Conservation (phyloP, 1,140 invertebrate genomes). For the Aphidius gifuensis region DNA sequence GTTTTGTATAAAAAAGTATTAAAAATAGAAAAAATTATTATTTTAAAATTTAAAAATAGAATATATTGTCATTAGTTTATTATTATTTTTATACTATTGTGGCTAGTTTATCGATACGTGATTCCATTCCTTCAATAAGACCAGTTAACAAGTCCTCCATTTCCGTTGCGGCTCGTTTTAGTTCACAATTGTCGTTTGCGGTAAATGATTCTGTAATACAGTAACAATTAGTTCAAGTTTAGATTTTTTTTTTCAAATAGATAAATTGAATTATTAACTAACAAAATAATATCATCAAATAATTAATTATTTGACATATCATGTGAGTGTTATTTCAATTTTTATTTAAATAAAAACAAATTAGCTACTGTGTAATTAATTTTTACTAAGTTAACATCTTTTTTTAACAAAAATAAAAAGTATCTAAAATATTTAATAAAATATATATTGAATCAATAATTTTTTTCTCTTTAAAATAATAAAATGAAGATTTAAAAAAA, state of each 20-base stretch:
- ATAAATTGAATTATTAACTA: conserved; percentile 3
- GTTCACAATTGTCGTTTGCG: conserved; percentile 46
- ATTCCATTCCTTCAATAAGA: conserved; percentile 49
- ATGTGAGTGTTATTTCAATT: too few species aligned
- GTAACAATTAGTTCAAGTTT: too few species aligned
- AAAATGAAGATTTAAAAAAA: too few species aligned
- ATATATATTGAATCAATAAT: too few species aligned
- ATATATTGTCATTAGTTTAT: neutral
- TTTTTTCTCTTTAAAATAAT: too few species aligned
- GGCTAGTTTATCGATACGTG: conserved; percentile 47
- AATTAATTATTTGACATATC: too few species aligned
- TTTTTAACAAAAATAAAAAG: too few species aligned
- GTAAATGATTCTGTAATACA: conserved; percentile 37
- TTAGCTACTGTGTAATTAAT: too few species aligned
- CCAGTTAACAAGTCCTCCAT: conserved; percentile 50
- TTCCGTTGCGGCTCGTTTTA: conserved; percentile 48
- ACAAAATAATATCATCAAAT: too few species aligned
- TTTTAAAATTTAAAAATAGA: neutral
- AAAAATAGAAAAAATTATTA: neutral
- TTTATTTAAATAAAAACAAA: too few species aligned
- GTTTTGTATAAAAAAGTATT: neutral
- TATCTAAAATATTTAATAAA: too few species aligned
- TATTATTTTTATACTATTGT: conserved; percentile 39
- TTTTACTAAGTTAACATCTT: too few species aligned
- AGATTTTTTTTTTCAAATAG: conserved; percentile 21